These are phyloP conservation scores for Boloria euphrosyne DNA, from an alignment of 2,888 invertebrate species.

Conservation along the genomic window DNA sequence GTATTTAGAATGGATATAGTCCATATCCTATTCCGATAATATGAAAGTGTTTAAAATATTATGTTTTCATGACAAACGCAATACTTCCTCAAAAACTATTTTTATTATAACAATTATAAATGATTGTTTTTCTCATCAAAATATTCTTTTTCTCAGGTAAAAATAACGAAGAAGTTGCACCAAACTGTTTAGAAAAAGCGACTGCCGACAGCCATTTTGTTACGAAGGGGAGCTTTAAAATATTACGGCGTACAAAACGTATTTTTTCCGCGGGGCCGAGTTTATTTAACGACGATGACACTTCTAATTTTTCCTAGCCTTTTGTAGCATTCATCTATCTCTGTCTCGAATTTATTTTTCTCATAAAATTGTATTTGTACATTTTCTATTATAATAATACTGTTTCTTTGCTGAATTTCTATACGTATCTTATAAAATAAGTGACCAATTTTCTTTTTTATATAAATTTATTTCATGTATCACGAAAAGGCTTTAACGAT, in stretches of 20 bases:
- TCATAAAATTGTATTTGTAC: slow-evolving; percentile 9
- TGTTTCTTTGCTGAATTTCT: neutral
- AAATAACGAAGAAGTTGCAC: slow-evolving; percentile 42
- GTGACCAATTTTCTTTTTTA: no score
- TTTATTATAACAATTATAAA: no score
- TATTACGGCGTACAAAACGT: slow-evolving; percentile 74
- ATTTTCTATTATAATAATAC: no score
- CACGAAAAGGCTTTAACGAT: no score
- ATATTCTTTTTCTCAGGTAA: neutral
- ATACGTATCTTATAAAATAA: neutral
- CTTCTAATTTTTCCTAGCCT: slow-evolving; percentile 55
- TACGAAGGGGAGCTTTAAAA: slow-evolving; percentile 78
- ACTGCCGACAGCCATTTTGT: slow-evolving; percentile 80
- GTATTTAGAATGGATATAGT: no score
- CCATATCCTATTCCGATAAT: no score
- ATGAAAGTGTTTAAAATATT: no score
- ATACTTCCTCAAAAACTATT: no score
- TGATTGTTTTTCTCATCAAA: neutral
- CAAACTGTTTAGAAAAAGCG: slow-evolving; percentile 59
- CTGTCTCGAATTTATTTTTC: slow-evolving; percentile 18
- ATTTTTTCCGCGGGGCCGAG: slow-evolving; percentile 62
- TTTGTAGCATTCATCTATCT: slow-evolving; percentile 20
- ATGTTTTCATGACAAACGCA: no score
- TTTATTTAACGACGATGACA: slow-evolving; percentile 58
- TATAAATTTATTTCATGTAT: no score